These are phyloP conservation scores for Thumatha senex DNA, from an alignment of 2,888 invertebrate genomes.

Conservation along the genomic window DNA sequence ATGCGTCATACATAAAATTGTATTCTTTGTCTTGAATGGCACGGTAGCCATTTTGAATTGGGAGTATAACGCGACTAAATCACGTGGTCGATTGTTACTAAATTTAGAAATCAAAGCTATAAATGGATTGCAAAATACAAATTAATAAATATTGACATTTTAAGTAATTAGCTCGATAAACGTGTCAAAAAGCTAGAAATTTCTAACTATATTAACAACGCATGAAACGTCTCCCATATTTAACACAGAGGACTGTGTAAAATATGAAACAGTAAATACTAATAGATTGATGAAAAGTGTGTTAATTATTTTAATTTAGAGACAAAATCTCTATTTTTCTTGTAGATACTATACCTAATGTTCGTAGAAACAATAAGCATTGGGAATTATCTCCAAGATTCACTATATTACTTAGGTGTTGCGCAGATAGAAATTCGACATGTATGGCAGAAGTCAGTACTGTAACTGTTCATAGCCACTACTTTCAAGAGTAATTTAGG, in stretches of 20 bases:
- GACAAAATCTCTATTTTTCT: slow-evolving; percentile 40
- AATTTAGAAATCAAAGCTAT: background rate
- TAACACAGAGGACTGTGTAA: slow-evolving; percentile 6
- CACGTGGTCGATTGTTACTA: slow-evolving; percentile 15
- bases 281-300: slow-evolving; percentile 19
- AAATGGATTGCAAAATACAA: slow-evolving; percentile 12
- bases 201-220: slow-evolving; percentile 22
- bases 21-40: slow-evolving; percentile 31
- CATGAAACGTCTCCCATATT: slow-evolving; percentile 11
- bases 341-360: slow-evolving; percentile 79
- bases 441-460: slow-evolving; percentile 75
- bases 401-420: slow-evolving; percentile 65
- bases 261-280: slow-evolving; percentile 11
- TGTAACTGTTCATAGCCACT: slow-evolving; percentile 78
- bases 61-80: slow-evolving; percentile 60
- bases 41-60: slow-evolving; percentile 51
- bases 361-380: slow-evolving; percentile 77
- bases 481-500: slow-evolving; percentile 72
- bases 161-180: background rate
- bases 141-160: background rate
- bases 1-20: slow-evolving; percentile 41
- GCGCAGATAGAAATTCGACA: slow-evolving; percentile 72
- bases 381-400: slow-evolving; percentile 69
- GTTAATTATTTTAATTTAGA: slow-evolving; percentile 38
- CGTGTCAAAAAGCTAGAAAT: slow-evolving; percentile 15